phyloP scores from a whole-genome alignment of 2,888 invertebrate species.

The Yponomeuta malinellus region DNA sequence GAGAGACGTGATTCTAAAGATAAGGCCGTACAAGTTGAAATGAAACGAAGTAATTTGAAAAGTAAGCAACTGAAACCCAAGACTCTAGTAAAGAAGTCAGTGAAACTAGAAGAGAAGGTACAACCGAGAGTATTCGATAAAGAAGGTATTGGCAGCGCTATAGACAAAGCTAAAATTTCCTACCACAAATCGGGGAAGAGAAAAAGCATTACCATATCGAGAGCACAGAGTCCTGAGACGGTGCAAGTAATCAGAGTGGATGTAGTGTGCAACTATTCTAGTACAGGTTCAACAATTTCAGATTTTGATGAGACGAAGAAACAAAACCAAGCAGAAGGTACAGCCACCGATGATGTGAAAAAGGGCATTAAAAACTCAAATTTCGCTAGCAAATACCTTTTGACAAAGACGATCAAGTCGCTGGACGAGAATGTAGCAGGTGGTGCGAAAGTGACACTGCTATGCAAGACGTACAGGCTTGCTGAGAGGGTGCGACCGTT shows the following conservation, averaged over 20 bases:
- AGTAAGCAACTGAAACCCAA: slow-evolving; percentile 21
- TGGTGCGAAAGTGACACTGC: slow-evolving; percentile 61
- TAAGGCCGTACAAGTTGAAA: slow-evolving; percentile 44
- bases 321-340: neutral
- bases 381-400: slow-evolving; percentile 52
- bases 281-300: slow-evolving; percentile 30
- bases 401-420: slow-evolving; percentile 57
- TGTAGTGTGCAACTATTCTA: slow-evolving; percentile 53
- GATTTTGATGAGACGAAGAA: slow-evolving; percentile 30
- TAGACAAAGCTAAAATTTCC: slow-evolving; percentile 45
- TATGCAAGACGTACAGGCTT: slow-evolving; percentile 64
- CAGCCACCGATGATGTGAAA: neutral
- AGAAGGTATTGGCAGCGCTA: slow-evolving; percentile 23
- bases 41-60: slow-evolving; percentile 32
- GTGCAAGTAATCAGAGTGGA: slow-evolving; percentile 69
- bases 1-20: slow-evolving; percentile 30
- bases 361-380: slow-evolving; percentile 32
- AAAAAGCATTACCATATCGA: slow-evolving; percentile 64
- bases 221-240: slow-evolving; percentile 63
- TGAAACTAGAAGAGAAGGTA: slow-evolving; percentile 20
- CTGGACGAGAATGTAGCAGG: slow-evolving; percentile 55
- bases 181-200: slow-evolving; percentile 52
- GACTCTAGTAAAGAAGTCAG: slow-evolving; percentile 20
- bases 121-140: slow-evolving; percentile 21
- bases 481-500: slow-evolving; percentile 36